Percentiles rank a stretch among this genome's conserved stretches.
Conservation (phyloP, 2,113 vertebrate species). For the Oceanodroma tethys region DNA sequence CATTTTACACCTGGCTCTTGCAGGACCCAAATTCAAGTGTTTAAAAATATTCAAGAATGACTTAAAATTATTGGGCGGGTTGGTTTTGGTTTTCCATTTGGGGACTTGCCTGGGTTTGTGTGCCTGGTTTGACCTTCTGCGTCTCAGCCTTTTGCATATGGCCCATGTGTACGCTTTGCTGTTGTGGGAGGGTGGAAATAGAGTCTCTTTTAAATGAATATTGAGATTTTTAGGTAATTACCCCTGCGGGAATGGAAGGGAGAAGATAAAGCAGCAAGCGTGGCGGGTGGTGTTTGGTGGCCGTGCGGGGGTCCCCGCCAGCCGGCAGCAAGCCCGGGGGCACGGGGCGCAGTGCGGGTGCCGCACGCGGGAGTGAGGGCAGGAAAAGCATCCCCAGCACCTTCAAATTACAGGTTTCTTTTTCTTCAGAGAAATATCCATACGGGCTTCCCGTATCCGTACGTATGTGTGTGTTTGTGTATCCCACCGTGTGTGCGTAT, state of each 20-base stretch:
- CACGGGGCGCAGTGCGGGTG: rapidly evolving
- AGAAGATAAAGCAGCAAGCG: background rate
- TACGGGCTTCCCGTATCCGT: rapidly evolving
- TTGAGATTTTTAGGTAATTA: background rate
- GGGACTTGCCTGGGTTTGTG: background rate
- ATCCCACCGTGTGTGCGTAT: rapidly evolving
- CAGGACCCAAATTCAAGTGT: background rate
- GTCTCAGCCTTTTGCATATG: background rate
- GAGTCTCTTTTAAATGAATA: background rate
- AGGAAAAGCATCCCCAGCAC: background rate
- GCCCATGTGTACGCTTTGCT: rapidly evolving
- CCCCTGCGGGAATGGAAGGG: background rate
- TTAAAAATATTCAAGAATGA: background rate
- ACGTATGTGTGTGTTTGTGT: rapidly evolving
- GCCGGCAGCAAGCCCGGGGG: rapidly evolving
- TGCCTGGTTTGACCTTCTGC: background rate
- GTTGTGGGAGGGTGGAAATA: background rate
- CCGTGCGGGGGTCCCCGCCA: rapidly evolving
- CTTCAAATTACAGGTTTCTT: background rate
- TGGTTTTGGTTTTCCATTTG: background rate
- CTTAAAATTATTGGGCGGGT: background rate
- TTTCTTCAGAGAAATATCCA: background rate
- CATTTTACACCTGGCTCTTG: background rate
- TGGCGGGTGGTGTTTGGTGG: rapidly evolving
- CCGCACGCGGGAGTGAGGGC: rapidly evolving